Evolutionary conservation across 2,888 invertebrate species (phyloP), one percentile per base, ranked within the genome.

Genomic region (Nebria salina): DNA sequence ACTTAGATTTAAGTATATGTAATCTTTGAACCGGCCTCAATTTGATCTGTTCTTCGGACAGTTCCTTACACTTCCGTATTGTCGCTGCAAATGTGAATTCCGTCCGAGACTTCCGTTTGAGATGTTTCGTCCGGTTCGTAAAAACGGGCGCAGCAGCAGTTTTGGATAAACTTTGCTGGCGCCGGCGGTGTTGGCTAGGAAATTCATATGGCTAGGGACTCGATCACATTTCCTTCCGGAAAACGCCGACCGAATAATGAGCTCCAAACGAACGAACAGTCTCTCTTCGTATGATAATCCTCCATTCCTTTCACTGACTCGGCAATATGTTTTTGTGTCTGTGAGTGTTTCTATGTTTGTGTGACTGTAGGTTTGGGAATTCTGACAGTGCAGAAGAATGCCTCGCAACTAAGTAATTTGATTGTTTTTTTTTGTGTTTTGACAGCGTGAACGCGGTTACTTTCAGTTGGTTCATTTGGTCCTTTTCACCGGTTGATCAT

Each of bases 401-500:
- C 54, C 54, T 25, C 64, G 41, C 74, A 75, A 75, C 79, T 75
- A 76, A 65, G 76, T 81, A 81, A 81, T 81, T 81, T 76, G 81
- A 81, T 81, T 81, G 81, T 81, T 81, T 34, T 34, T 34, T 34
- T 80, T 81, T 70, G 70, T 72, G 76, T 76, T 72, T 76, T 76
- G 75, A 11, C 43, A 42, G 43, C 79, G 81, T 34, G 42, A 26
- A 41, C 73, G 34, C 42, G 81, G 81, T 76, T 81, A 73, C 76
- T 76, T 81, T 73, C 75, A 8, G 70, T 65, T 54, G 76, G 81
- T 81, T 81, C 81, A 81, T 81, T 81, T 81, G 81, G 76, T 81
- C 66, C 81, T 66, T 81, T 81, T 81, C 81, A 81, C 66, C 65
- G 81, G 81, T 65, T 81, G 81, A 81, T 81, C 81, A 81, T 81